Percentiles rank a stretch among this genome's conserved stretches.
phyloP scores from a whole-genome alignment of 2,797 vertebrate genomes.

The Acanthurus leucopareius region DNA sequence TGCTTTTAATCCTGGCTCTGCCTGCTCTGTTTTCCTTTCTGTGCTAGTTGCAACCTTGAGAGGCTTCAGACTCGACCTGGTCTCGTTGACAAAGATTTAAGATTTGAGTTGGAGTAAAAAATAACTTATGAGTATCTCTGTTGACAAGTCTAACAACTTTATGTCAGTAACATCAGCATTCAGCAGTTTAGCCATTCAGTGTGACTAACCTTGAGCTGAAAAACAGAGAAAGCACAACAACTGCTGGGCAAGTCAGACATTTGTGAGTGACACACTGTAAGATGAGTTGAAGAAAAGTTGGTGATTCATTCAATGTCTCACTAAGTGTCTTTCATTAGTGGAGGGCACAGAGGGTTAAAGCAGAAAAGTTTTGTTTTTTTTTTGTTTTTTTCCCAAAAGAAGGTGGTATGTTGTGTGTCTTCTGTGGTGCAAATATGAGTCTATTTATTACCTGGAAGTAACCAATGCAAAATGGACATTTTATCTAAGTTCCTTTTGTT shows the following conservation, averaged over 20 bases:
- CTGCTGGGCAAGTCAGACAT: conserved; percentile 27
- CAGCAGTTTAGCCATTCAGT: conserved; percentile 26
- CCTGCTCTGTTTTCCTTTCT: too few species aligned
- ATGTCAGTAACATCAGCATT: conserved; percentile 35
- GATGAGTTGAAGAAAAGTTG: conserved; percentile 22
- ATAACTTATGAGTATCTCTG: too few species aligned
- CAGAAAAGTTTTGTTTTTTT: neutral
- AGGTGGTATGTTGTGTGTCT: neutral
- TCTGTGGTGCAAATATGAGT: neutral
- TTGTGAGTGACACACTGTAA: conserved; percentile 26
- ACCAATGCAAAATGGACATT: neutral
- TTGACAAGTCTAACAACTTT: neutral
- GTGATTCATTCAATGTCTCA: conserved; percentile 42
- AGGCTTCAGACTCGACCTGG: too few species aligned
- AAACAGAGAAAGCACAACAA: conserved; percentile 24
- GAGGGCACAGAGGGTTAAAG: conserved; percentile 22
- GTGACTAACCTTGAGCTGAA: conserved; percentile 53
- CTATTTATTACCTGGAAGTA: conserved; percentile 6
- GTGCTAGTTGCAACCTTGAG: too few species aligned
- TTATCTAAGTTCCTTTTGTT: conserved; percentile 23
- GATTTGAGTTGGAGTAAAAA: too few species aligned
- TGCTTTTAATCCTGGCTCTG: too few species aligned
- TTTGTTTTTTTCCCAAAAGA: neutral
- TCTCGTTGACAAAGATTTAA: too few species aligned
- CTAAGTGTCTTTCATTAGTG: conserved; percentile 38